Evolutionary conservation across 2,797 vertebrate genomes (phyloP).

Genomic region (Gymnocypris eckloni): DNA sequence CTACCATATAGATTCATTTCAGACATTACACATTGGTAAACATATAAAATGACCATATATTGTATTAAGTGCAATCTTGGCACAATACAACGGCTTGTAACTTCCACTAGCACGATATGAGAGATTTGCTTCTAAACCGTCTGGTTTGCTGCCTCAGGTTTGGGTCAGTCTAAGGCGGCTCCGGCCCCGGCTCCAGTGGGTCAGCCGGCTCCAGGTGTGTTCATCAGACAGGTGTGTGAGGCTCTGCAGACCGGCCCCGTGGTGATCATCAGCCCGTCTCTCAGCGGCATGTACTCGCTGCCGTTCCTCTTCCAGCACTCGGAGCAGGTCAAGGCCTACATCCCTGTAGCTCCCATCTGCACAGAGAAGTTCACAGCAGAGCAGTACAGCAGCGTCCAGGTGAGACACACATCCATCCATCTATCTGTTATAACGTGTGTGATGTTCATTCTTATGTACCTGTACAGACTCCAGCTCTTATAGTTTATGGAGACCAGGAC

Average conservation of each 20-base stretch:
- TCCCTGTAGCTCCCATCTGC: conserved; percentile 95
- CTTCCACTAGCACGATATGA: not conserved
- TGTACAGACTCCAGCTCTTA: conserved; percentile 84
- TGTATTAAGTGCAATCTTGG: not conserved
- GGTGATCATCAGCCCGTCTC: conserved; percentile 92
- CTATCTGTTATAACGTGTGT: not conserved
- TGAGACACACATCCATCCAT: not conserved
- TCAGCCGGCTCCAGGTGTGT: conserved; percentile 81
- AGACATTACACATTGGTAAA: not conserved
- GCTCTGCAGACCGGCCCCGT: conserved; percentile 79
- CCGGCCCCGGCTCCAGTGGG: conserved; percentile 79
- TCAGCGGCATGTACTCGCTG: conserved; percentile 97
- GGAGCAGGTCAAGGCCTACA: conserved; percentile 82
- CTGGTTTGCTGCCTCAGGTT: conserved; percentile 71
- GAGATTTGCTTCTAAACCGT: not conserved
- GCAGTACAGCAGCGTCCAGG: conserved; percentile 86
- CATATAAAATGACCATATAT: not conserved
- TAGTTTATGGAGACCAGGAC: conserved; percentile 95
- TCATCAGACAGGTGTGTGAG: conserved; percentile 85
- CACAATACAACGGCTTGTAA: not conserved
- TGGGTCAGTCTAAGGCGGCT: conserved; percentile 85
- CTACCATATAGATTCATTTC: not conserved
- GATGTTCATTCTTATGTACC: conserved; percentile 2
- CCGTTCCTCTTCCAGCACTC: conserved; percentile 87
- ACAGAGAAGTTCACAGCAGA: conserved; percentile 86